These are phyloP conservation scores for Anthonomus grandis DNA, from an alignment of 1,140 invertebrate genomes.

Conservation along the genomic window DNA sequence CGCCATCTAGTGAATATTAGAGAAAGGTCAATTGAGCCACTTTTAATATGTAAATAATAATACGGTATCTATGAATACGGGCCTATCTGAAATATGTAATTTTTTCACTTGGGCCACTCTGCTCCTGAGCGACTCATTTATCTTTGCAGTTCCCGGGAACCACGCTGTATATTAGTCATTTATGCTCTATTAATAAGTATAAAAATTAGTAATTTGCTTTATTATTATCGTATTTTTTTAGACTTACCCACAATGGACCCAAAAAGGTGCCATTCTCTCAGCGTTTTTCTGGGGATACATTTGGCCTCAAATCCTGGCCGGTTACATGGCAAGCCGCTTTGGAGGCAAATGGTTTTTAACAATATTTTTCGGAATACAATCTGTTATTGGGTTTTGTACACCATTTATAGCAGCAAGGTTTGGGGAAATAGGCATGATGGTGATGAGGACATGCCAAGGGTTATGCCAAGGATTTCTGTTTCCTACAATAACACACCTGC, in stretches of 20 bases:
- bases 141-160: too few relatives aligned
- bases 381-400: constrained; percentile 50
- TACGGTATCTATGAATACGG: too few relatives aligned
- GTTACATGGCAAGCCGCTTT: constrained; percentile 60
- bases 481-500: constrained; percentile 71
- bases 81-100: too few relatives aligned
- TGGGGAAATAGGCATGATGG: constrained; percentile 59
- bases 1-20: too few relatives aligned
- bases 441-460: constrained; percentile 68
- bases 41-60: too few relatives aligned
- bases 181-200: too few relatives aligned
- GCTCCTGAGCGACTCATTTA: too few relatives aligned
- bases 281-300: constrained; percentile 66
- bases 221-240: constrained; percentile 7
- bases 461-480: constrained; percentile 75
- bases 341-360: constrained; percentile 63
- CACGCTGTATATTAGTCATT: too few relatives aligned
- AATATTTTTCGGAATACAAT: constrained; percentile 52
- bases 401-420: constrained; percentile 47
- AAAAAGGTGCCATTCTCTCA: constrained; percentile 55
- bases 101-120: too few relatives aligned
- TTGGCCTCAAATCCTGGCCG: constrained; percentile 60
- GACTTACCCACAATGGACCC: constrained; percentile 45
- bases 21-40: too few relatives aligned
- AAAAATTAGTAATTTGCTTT: too few relatives aligned